Evolutionary conservation across 2,113 vertebrate genomes (phyloP).

Genomic region (Hylia prasina): DNA sequence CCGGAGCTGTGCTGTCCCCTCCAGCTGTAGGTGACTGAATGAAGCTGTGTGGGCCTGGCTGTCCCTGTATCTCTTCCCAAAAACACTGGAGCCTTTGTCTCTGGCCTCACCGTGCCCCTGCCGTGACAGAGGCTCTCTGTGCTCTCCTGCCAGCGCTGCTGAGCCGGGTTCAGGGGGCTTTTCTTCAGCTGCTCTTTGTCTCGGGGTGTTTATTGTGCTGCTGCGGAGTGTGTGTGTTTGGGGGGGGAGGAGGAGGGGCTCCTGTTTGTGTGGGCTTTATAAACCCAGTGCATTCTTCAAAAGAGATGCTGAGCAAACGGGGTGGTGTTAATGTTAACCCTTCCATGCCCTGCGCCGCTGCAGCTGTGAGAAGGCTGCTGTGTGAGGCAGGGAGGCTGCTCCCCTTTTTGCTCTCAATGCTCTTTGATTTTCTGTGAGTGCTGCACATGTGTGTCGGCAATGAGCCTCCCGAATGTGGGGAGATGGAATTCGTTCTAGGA

Average conservation of each 20-base stretch:
- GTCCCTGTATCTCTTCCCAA: constrained; percentile 41
- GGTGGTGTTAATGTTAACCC: constrained; percentile 33
- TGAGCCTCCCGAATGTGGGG: not conserved
- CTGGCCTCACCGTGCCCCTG: constrained; percentile 47
- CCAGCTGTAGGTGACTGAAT: constrained; percentile 54
- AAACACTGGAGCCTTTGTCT: constrained; percentile 68
- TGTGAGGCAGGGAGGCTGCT: not conserved
- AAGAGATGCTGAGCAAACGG: constrained; percentile 58
- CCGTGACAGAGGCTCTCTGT: constrained; percentile 58
- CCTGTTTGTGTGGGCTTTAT: constrained; percentile 52
- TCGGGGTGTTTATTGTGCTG: constrained; percentile 31
- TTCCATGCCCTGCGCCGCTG: fast-evolving
- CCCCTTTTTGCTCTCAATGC: not conserved
- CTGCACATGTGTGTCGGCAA: not conserved
- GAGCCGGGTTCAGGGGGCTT: constrained; percentile 13
- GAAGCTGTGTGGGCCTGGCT: constrained; percentile 49
- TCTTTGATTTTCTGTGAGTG: not conserved
- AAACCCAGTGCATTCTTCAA: constrained; percentile 50
- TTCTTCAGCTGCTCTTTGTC: constrained; percentile 58
- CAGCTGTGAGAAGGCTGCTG: not conserved
- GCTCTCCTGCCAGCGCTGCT: constrained; percentile 17
- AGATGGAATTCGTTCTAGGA: not conserved
- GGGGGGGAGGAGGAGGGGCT: constrained; percentile 39
- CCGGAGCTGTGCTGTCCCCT: not conserved
- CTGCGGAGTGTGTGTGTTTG: constrained; percentile 25